phyloP scores from a whole-genome alignment of 2,113 vertebrate species.

The Strix aluco region DNA sequence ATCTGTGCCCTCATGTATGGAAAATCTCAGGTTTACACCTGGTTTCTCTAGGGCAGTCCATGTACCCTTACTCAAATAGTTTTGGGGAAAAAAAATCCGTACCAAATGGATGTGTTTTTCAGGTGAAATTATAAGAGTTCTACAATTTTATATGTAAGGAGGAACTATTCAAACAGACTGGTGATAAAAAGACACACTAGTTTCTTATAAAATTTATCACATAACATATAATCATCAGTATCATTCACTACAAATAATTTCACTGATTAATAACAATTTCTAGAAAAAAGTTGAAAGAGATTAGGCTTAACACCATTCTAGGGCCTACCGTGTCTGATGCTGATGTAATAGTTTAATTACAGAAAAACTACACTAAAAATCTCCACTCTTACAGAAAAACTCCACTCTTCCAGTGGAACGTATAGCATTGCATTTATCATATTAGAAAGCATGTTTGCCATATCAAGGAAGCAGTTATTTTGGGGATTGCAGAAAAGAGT shows the following conservation, averaged over 20 bases:
- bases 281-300: background rate
- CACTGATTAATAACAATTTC: background rate
- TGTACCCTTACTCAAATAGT: conserved; percentile 70
- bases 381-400: background rate
- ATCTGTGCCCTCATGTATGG: background rate
- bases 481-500: background rate
- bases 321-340: background rate
- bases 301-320: background rate
- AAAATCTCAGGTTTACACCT: background rate
- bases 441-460: background rate
- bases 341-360: background rate
- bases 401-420: background rate
- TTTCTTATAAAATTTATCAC: background rate
- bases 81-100: conserved; percentile 66
- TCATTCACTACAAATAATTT: background rate
- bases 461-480: background rate
- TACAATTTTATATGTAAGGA: conserved; percentile 49
- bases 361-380: background rate
- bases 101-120: conserved; percentile 71
- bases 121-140: conserved; percentile 53
- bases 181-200: background rate
- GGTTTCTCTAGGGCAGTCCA: conserved; percentile 56
- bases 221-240: background rate
- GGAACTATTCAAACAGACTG: background rate
- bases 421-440: background rate